Evolutionary conservation across 2,797 vertebrate species (phyloP), one percentile per base, ranked within the genome.

Genomic region (Hozukius guyotensis): DNA sequence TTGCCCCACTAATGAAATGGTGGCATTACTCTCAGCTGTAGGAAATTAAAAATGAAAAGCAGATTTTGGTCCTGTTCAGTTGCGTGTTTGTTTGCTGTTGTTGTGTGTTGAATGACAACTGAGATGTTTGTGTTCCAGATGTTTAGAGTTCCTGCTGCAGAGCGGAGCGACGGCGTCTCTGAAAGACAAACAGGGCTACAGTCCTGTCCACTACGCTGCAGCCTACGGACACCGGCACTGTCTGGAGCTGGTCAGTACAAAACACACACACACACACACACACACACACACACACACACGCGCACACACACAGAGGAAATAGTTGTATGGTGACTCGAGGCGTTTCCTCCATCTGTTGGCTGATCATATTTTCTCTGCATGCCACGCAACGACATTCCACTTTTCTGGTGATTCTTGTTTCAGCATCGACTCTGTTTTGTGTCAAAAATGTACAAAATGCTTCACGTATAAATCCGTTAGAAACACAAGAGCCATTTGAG

Each of bases 171-270:
- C 96, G 8, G 96, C 97, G 0, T 96, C 96, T 13, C 95, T 99
- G 77, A 97, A 96, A 82, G 98, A 99, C 94, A 97, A 97, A 65
- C 97, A 98, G 84, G 97, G 98, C 2, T 99, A 99, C 93, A 98
- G 96, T 63, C 95, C 98, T 1, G 94, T 99, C 42, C 98, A 99
- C 89, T 99, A 99, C 0, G 98, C 98, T 55, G 98, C 98, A 70
- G 98, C 98, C n/a, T 99, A 97, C 0, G 98, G 98, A 78, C 98
- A 99, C 94, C 94, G 97, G 61, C 97, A 98, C 76, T 98, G 98
- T 85, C 88, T 99, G 91, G 97, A 99, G 80, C 92, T 99, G 97
- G 98, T 99, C 87, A 96, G 97, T 94, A 18, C 16, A 14, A 61
- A 38, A 36, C 52, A 56, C n/a, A 59, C 62, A 68, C 57, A 32